These are phyloP conservation scores for Brachypodius melanocephalos DNA, from an alignment of 2,113 vertebrate species.

Conservation along the genomic window DNA sequence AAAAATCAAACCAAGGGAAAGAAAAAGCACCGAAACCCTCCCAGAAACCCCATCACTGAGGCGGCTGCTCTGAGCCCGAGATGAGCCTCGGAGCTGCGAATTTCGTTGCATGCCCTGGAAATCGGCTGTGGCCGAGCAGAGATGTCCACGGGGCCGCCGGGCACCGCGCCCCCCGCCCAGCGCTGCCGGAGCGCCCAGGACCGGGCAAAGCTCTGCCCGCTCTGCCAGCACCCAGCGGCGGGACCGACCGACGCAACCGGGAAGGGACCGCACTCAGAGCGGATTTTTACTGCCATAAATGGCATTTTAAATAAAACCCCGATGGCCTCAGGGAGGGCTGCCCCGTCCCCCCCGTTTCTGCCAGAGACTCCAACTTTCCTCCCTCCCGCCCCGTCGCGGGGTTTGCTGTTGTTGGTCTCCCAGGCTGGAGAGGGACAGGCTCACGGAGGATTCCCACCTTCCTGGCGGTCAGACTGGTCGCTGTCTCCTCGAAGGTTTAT, in stretches of 20 bases:
- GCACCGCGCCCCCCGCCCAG: not conserved
- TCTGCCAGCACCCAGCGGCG: not conserved
- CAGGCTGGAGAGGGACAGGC: not conserved
- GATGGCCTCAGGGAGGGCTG: not conserved
- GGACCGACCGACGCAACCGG: not conserved
- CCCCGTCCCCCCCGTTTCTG: not conserved
- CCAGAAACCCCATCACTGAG: not conserved
- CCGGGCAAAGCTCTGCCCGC: not conserved
- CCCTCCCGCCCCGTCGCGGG: not conserved
- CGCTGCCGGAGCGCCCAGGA: not conserved
- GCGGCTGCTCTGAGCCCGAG: not conserved
- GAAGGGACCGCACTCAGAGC: not conserved
- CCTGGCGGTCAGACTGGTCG: not conserved
- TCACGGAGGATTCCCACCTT: conserved; percentile 30
- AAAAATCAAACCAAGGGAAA: not conserved
- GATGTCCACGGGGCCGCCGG: not conserved
- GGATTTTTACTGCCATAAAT: not conserved
- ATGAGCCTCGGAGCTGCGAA: not conserved
- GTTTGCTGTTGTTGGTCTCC: not conserved
- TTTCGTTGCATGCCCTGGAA: conserved; percentile 3
- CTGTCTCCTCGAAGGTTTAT: not conserved
- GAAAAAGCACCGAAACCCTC: not conserved
- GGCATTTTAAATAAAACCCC: not conserved
- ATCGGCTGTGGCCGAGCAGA: not conserved
- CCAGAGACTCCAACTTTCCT: not conserved